Percentiles rank a stretch among this genome's conserved stretches.
These are phyloP conservation scores for Pandemis heparana DNA, from an alignment of 2,888 invertebrate genomes.

Conservation along the genomic window DNA sequence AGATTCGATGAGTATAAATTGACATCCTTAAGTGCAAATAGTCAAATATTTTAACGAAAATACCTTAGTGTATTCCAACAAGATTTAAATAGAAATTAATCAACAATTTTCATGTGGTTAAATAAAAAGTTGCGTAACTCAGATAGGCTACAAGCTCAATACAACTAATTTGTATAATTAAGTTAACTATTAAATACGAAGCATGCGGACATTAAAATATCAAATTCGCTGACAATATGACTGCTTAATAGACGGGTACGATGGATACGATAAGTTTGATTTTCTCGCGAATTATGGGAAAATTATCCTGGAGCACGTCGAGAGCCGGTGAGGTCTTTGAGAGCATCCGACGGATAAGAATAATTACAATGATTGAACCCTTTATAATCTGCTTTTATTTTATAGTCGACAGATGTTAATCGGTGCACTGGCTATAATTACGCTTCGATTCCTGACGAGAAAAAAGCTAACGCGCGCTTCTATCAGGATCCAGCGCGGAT, in stretches of 20 bases:
- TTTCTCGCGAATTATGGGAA: constrained; percentile 83
- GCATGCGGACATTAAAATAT: constrained; percentile 43
- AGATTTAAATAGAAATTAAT: constrained; percentile 1
- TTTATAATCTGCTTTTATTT: constrained; percentile 82
- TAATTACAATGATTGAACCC: constrained; percentile 86
- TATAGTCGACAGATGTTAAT: constrained; percentile 86
- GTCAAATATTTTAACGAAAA: too few species aligned
- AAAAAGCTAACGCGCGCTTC: constrained; percentile 71
- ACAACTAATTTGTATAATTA: constrained; percentile 29
- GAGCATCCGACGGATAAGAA: constrained; percentile 84
- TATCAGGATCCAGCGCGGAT: constrained; percentile 57
- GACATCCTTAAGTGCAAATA: too few species aligned
- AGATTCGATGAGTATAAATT: background rate
- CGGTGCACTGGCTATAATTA: constrained; percentile 80
- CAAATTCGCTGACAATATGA: constrained; percentile 67
- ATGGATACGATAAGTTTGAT: constrained; percentile 77
- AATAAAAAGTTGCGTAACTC: constrained; percentile 59
- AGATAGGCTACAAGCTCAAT: constrained; percentile 61
- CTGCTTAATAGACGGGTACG: constrained; percentile 81
- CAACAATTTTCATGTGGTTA: background rate
- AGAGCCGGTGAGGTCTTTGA: constrained; percentile 71
- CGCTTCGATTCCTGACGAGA: constrained; percentile 79
- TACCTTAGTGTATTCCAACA: too few species aligned
- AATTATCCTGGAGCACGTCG: constrained; percentile 74
- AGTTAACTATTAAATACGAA: constrained; percentile 32